Conservation (phyloP, 1,140 invertebrate species). For the Uloborus diversus region DNA sequence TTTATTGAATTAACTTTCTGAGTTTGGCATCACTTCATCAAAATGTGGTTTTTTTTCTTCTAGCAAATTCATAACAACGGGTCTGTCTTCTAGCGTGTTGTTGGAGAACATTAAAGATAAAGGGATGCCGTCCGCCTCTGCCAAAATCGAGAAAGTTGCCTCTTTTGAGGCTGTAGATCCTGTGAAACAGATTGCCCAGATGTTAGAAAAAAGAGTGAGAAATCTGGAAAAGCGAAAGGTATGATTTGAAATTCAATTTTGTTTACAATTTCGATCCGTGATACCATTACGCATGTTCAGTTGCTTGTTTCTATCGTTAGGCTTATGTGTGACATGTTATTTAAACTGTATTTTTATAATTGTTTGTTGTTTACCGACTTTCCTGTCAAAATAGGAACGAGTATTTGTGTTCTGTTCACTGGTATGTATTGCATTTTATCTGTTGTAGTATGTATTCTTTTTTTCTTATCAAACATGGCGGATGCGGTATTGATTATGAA, state of each 20-base stretch:
- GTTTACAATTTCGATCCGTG: neutral
- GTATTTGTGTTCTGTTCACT: too few species aligned
- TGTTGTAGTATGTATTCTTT: too few species aligned
- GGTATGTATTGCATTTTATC: too few species aligned
- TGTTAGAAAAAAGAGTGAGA: constrained; percentile 92
- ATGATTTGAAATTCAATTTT: constrained; percentile 62
- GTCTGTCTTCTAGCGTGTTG: neutral
- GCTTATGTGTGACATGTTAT: constrained; percentile 16
- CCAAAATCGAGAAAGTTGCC: constrained; percentile 64
- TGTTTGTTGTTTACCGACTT: neutral
- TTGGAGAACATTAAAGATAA: neutral
- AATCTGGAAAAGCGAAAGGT: constrained; percentile 97
- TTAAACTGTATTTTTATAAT: neutral
- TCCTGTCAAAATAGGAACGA: too few species aligned
- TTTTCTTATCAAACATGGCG: constrained; percentile 38
- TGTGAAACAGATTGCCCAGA: constrained; percentile 80
- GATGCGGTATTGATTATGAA: constrained; percentile 23
- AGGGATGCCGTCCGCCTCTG: constrained; percentile 52
- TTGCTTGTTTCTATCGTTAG: constrained; percentile 13
- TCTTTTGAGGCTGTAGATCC: constrained; percentile 76
- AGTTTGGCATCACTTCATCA: neutral
- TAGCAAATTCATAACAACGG: constrained; percentile 11
- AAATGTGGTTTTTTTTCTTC: constrained; percentile 40
- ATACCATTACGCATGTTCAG: constrained; percentile 38
- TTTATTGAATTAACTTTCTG: neutral